Base-by-base conservation (phyloP, 2,888 invertebrate species). In the Drosophila paramelanica region DNA sequence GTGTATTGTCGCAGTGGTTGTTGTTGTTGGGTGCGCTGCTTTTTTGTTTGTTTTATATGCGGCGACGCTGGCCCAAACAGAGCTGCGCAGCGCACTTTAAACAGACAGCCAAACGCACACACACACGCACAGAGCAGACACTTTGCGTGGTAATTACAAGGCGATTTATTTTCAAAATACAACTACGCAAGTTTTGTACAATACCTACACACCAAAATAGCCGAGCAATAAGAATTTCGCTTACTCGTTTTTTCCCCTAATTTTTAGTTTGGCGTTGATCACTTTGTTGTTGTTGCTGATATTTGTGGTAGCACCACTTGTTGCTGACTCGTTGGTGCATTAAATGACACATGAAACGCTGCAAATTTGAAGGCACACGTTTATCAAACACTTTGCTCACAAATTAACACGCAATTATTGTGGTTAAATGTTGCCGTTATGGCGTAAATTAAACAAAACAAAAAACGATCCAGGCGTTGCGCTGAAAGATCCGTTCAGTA, bases 41-140 rank as follows among this genome's bases (percentile, higher is more conserved):
- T 78, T 88, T 80, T 89, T 83, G 87, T 88, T 83, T 88, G 89
- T 84, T 84, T 84, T 76, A 64, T 71, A 88, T 53, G 67, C 79
- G 60, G 84, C 84, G 76, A 79, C 76, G 85, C 67, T 74, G 81
- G 76, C 76, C 75, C 62, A 75, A 76, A 85, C 72, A 59, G 56
- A 70, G 86, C 82, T 87, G 86, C 80, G 83, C 77, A 67, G 60
- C 79, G 56, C 58, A 80, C 86, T 82, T 71, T 53, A 49, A 62
- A 42, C 57, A 75, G 41, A 27, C 58, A 65, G 11, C 45, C 55
- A 42, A 11, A 10, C 56, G 31, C 23, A 41, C 56, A 56, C 33
- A 36, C 43, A 45, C 33, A 53, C 39, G 56, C 36, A 31, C 43
- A 59, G 23, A 55, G 36, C 46, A 42, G 36, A 60, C 59, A 78